These are phyloP conservation scores for Sitta carolinensis DNA, from an alignment of 2,797 vertebrate genomes.

Conservation along the genomic window DNA sequence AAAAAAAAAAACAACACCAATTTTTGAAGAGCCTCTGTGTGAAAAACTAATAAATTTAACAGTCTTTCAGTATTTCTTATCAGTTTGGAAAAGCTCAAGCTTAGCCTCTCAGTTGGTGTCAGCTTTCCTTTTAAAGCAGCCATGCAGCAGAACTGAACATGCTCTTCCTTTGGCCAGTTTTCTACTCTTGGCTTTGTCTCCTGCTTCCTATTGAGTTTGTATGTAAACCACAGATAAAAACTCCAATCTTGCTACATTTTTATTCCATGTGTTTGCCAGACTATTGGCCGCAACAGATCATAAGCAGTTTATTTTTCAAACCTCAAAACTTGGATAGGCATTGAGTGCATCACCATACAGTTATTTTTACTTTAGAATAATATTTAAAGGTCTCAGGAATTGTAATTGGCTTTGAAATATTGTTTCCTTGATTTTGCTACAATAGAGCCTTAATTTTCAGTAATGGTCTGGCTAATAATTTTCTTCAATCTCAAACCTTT, in stretches of 20 bases:
- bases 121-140: neutral
- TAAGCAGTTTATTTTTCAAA: slow-evolving; percentile 1
- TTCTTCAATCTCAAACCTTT: neutral
- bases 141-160: neutral
- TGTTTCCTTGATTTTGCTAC: neutral
- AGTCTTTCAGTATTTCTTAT: neutral
- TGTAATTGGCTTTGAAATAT: neutral
- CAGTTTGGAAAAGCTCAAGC: neutral
- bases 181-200: slow-evolving; percentile 14
- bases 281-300: slow-evolving; percentile 16
- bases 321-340: neutral
- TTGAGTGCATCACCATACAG: neutral
- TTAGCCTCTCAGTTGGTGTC: neutral
- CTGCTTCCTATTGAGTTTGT: neutral
- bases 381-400: neutral
- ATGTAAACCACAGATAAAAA: neutral
- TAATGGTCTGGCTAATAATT: neutral
- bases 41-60: neutral
- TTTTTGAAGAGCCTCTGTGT: neutral
- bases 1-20: neutral
- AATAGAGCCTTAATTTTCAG: neutral
- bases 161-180: neutral
- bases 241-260: neutral
- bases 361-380: neutral
- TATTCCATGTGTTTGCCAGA: slow-evolving; percentile 7